phyloP scores from a whole-genome alignment of 2,888 invertebrate genomes.

The Temnothorax ravouxi region DNA sequence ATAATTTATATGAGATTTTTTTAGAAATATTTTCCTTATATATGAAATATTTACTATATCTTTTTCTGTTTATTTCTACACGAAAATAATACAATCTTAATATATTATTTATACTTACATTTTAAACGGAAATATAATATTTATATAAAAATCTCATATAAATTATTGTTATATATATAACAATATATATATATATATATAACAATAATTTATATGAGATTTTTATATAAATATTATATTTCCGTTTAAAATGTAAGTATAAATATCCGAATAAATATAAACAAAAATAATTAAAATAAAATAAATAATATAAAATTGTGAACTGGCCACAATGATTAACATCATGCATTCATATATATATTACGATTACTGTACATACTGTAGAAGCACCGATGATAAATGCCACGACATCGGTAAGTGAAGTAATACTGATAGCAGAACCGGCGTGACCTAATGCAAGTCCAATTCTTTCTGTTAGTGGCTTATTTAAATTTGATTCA shows the following conservation, averaged over 20 bases:
- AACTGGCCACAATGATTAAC: background rate
- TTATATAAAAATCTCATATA: too few relatives aligned
- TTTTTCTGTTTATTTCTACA: background rate
- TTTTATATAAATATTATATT: background rate
- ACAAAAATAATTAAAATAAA: background rate
- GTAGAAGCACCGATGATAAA: slow-evolving; percentile 93
- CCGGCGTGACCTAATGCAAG: slow-evolving; percentile 93
- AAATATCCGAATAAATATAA: background rate
- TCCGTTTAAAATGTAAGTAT: background rate
- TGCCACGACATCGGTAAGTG: slow-evolving; percentile 93
- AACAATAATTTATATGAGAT: too few relatives aligned
- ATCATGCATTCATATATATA: background rate
- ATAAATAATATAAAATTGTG: background rate
- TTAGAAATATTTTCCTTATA: background rate
- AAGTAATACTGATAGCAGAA: slow-evolving; percentile 94
- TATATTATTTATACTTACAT: too few relatives aligned
- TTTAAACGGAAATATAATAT: too few relatives aligned
- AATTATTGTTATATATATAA: too few relatives aligned
- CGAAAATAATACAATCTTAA: background rate
- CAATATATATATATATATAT: too few relatives aligned
- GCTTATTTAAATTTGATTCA: slow-evolving; percentile 87
- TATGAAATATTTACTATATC: background rate
- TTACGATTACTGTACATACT: slow-evolving; percentile 84
- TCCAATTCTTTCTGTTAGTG: slow-evolving; percentile 90
- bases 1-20: slow-evolving; percentile 7